Evolutionary conservation across 2,888 invertebrate genomes (phyloP).

Genomic region (Artemia sinica): DNA sequence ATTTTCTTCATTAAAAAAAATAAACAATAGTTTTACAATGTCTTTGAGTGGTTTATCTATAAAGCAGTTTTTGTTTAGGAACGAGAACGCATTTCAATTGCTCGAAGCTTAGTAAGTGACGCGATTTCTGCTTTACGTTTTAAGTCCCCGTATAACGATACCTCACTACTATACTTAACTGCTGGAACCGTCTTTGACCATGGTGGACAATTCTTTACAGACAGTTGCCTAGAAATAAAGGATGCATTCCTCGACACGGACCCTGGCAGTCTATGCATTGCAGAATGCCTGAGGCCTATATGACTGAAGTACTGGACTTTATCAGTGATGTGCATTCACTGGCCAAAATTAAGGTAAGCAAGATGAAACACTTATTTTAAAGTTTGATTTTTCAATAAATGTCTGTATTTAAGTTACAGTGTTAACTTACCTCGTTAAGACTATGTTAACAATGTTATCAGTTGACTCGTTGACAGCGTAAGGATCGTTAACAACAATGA

Average conservation of each 20-base stretch:
- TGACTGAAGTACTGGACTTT: constrained; percentile 83
- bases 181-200: constrained; percentile 54
- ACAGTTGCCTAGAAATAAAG: constrained; percentile 30
- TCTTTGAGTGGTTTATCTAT: constrained; percentile 11
- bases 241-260: constrained; percentile 17
- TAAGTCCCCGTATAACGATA: constrained; percentile 81
- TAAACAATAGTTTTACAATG: not conserved
- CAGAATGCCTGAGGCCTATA: constrained; percentile 85
- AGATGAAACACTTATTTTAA: not conserved
- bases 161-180: constrained; percentile 76
- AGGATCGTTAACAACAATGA: no score
- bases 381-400: no score
- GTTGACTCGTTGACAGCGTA: no score
- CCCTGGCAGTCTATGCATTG: constrained; percentile 1
- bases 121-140: constrained; percentile 87
- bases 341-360: constrained; percentile 74
- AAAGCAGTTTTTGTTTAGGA: constrained; percentile 40
- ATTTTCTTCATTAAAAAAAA: not conserved
- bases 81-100: constrained; percentile 78
- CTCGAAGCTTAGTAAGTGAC: constrained; percentile 80
- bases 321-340: constrained; percentile 88
- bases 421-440: no score
- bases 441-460: no score
- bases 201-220: constrained; percentile 39
- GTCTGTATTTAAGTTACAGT: no score